Base-by-base conservation (phyloP, 2,113 vertebrate genomes). In the Hyperopisus bebe region DNA sequence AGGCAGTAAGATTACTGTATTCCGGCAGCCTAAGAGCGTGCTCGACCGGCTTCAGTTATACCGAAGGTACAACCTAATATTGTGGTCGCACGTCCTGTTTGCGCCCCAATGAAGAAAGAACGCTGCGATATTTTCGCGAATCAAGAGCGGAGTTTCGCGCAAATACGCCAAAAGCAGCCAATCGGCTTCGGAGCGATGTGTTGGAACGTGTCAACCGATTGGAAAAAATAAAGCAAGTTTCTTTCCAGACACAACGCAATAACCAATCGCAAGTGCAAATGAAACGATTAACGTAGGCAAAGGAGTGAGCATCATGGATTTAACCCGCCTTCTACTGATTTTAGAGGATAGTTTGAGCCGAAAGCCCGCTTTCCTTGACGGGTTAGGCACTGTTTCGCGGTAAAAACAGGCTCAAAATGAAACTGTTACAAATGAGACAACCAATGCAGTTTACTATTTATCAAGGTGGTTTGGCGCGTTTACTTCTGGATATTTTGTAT, bases 41-140 rank as follows among this genome's bases (percentile, higher is more conserved):
- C 88, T 90, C 90, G 31, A 89, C 90, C 90, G 90, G 90, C 90
- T 89, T 70, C 77, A 66, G 53, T 66, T 84, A 86, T 88, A 86
- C n/a, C 1, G 55, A 77, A 27, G 58, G 31, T 48, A 51, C 90
- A 90, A 89, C 87, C 90, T 85, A 90, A 58, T 21, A 0, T 1
- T 21, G 13, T 5, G 11, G 31, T 13, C 27, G 24, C 11, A 13
- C 19, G 27, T 50, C 17, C 47, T n/a, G 58, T 55, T 24, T 42
- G 21, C 19, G 8, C 17, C 15, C 90, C 90, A 90, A 90, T 90
- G 35, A 48, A 46, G 0, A 35, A 10, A 27, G 15, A n/a, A 17
- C 7, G 27, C 0, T 19, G 10, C 7, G 3, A 19, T 13, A 8
- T 21, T 24, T 8, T 8, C 24, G 19, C 90, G n/a, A 90, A 90